These are phyloP conservation scores for Lycaena phlaeas DNA, from an alignment of 2,888 invertebrate species.

Conservation along the genomic window DNA sequence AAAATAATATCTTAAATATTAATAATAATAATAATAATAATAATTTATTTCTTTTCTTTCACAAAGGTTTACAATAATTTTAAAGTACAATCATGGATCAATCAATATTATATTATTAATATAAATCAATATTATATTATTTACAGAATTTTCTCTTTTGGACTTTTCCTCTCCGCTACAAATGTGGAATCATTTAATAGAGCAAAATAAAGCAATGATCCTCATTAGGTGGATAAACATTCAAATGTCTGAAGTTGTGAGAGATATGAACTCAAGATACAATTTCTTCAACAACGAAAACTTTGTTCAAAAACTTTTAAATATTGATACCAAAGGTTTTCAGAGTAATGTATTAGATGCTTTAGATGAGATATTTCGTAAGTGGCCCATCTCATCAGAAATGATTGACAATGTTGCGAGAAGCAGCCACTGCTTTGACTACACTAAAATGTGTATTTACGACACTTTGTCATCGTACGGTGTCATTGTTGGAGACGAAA, in stretches of 20 bases:
- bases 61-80: no score
- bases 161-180: slow-evolving; percentile 62
- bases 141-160: slow-evolving; percentile 68
- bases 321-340: slow-evolving; percentile 57
- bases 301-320: slow-evolving; percentile 52
- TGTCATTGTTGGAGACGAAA: slow-evolving; percentile 75
- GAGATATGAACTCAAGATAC: slow-evolving; percentile 60
- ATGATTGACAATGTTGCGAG: slow-evolving; percentile 71
- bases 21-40: no score
- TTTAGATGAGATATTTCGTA: slow-evolving; percentile 64
- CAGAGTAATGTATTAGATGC: slow-evolving; percentile 45
- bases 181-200: slow-evolving; percentile 76
- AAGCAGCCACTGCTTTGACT: slow-evolving; percentile 52
- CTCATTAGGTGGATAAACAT: slow-evolving; percentile 76
- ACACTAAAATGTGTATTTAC: slow-evolving; percentile 70
- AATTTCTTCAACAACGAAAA: slow-evolving; percentile 59
- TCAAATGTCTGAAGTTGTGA: slow-evolving; percentile 62
- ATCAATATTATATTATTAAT: no score
- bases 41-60: no score
- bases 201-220: slow-evolving; percentile 72
- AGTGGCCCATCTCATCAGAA: slow-evolving; percentile 68
- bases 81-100: no score
- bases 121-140: no score
- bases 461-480: slow-evolving; percentile 77
- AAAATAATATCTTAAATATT: no score